Evolutionary conservation across 2,888 invertebrate species (phyloP).

Genomic region (Erebia epiphron): DNA sequence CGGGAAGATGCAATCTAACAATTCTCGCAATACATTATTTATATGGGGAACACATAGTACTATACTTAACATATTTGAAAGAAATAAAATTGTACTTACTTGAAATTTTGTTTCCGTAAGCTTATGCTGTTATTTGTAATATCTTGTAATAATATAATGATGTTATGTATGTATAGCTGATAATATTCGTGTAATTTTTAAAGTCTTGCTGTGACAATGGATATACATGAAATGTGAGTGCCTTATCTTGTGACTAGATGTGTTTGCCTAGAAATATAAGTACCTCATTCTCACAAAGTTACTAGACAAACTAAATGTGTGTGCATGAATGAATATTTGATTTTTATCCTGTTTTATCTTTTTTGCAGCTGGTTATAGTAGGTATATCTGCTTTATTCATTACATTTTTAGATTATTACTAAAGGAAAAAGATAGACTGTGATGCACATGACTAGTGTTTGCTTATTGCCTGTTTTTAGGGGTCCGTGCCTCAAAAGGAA

Average conservation of each 20-base stretch:
- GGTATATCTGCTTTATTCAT: too few relatives aligned
- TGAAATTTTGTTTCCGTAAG: background rate
- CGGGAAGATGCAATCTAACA: too few relatives aligned
- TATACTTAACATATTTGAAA: too few relatives aligned
- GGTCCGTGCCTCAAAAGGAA: too few relatives aligned
- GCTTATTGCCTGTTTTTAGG: too few relatives aligned
- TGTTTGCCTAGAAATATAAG: background rate
- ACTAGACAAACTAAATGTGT: background rate
- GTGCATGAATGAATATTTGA: background rate
- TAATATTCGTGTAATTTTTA: constrained; percentile 38
- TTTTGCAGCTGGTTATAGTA: too few relatives aligned
- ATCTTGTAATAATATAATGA: background rate
- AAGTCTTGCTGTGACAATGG: constrained; percentile 58
- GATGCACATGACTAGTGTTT: background rate
- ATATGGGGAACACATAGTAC: too few relatives aligned
- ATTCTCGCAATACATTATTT: too few relatives aligned
- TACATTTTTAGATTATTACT: too few relatives aligned
- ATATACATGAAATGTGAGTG: constrained; percentile 61
- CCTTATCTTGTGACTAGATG: background rate
- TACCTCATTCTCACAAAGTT: background rate
- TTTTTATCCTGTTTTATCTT: background rate
- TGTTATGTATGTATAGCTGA: background rate
- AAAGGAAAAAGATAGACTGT: constrained; percentile 1
- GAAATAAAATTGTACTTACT: background rate
- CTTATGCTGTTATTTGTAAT: background rate